Evolutionary conservation across 2,113 vertebrate genomes (phyloP).

Genomic region (Strix aluco): DNA sequence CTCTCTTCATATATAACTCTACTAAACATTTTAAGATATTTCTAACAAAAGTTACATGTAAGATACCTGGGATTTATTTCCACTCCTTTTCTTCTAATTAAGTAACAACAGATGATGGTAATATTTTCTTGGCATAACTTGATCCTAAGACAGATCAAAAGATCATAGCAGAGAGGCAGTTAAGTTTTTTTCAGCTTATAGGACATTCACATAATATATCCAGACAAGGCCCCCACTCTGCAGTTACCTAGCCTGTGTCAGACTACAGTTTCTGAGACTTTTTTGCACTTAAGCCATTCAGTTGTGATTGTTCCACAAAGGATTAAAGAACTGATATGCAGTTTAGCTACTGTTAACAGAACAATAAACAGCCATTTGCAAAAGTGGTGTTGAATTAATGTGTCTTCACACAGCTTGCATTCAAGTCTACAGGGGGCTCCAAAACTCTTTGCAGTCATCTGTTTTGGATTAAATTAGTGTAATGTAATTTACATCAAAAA

Average conservation of each 20-base stretch:
- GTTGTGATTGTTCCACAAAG: background rate
- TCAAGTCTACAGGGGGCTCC: slow-evolving; percentile 33
- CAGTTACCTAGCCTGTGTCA: background rate
- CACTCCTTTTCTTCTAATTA: background rate
- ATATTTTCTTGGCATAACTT: background rate
- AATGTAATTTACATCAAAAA: slow-evolving; percentile 22
- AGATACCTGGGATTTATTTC: background rate
- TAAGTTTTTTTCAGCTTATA: background rate
- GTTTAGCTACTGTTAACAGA: background rate
- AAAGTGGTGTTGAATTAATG: background rate
- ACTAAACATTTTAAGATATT: background rate
- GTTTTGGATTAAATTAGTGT: background rate
- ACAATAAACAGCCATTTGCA: background rate
- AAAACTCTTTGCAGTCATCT: slow-evolving; percentile 31
- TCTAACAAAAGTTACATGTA: background rate
- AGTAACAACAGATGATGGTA: background rate
- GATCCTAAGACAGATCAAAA: background rate
- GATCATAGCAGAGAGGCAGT: background rate
- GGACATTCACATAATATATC: background rate
- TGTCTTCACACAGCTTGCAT: background rate
- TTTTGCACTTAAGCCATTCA: background rate
- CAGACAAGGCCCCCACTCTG: background rate
- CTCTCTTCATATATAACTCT: background rate
- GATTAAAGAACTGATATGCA: background rate
- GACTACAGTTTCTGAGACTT: background rate